Percentiles rank a stretch among this genome's conserved stretches.
Evolutionary conservation across 2,797 vertebrate genomes (phyloP).

Genomic region (Macropus fuliginosus): DNA sequence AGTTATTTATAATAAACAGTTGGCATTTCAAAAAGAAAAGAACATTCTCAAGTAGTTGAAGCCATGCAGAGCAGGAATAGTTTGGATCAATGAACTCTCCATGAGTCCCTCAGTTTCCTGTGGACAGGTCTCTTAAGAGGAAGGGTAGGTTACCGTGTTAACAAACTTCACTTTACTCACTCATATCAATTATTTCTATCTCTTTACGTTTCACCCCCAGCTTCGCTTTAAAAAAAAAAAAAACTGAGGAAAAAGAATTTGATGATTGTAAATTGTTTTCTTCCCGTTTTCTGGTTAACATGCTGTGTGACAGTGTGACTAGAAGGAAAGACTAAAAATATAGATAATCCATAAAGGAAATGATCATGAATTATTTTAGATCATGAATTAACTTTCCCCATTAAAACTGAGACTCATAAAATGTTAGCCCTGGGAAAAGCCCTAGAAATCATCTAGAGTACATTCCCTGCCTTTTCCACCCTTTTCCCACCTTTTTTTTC

Average conservation of each 20-base stretch:
- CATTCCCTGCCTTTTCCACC: background rate
- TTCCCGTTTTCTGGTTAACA: background rate
- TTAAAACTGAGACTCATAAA: background rate
- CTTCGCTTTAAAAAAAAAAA: background rate
- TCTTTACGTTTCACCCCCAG: conserved; percentile 15
- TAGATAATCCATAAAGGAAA: background rate
- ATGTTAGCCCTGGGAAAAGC: background rate
- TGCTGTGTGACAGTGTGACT: conserved; percentile 12
- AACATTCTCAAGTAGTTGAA: background rate
- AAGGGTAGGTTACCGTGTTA: background rate
- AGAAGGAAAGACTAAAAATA: background rate
- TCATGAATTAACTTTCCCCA: background rate
- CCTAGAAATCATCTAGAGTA: background rate
- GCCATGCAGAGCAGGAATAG: background rate
- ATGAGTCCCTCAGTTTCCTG: background rate
- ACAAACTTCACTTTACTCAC: conserved; percentile 11
- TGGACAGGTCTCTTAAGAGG: background rate
- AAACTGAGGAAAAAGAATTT: background rate
- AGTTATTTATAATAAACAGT: background rate
- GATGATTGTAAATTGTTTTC: background rate
- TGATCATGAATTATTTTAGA: background rate
- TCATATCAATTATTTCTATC: background rate
- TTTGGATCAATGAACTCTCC: background rate
- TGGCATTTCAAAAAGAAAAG: too few relatives aligned
- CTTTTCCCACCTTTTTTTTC: background rate